Evolutionary conservation across 2,888 invertebrate genomes (phyloP), one percentile per base, ranked within the genome.

Genomic region (Trachelus tabidus): DNA sequence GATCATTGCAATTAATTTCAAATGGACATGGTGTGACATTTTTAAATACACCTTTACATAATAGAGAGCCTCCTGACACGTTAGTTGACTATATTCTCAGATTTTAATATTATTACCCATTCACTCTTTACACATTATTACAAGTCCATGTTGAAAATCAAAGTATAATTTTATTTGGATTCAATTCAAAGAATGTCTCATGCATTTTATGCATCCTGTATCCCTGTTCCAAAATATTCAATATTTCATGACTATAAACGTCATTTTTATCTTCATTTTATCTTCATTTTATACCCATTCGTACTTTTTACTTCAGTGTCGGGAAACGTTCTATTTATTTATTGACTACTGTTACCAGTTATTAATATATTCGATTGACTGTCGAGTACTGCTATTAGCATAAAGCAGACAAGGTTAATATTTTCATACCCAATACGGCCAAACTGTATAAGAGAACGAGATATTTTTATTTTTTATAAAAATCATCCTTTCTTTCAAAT

Each of bases 301-400:
- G 1, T 56, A 56, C 56, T 23, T 56, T 56, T 56, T 12, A 34
- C 34, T 71, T 15, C 34, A 71, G 71, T 71, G 71, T 30, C 81
- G 69, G 79, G 75, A 80, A 79, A 82, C 76, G 76, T 77, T 78
- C 81, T 81, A 81, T 81, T 83, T 82, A 80, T 82, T 85, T 88
- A 89, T 88, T 89, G 87, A 89, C 89, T 88, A 89, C 82, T 82
- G 84, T 89, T 88, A 89, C 84, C 83, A 85, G 84, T 80, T 81
- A 75, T 74, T 78, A 68, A 86, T 83, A 87, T 88, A 87, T 88
- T 89, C 88, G 87, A 89, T 89, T 89, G 89, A 89, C 89, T 89
- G 87, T 84, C 85, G 87, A 87, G 87, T 88, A 87, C 80, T 83
- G 81, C 80, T 84, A 81, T 80, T 81, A 75, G 77, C 75, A 69